phyloP scores from a whole-genome alignment of 2,113 vertebrate species.

The Ramphastos sulfuratus region DNA sequence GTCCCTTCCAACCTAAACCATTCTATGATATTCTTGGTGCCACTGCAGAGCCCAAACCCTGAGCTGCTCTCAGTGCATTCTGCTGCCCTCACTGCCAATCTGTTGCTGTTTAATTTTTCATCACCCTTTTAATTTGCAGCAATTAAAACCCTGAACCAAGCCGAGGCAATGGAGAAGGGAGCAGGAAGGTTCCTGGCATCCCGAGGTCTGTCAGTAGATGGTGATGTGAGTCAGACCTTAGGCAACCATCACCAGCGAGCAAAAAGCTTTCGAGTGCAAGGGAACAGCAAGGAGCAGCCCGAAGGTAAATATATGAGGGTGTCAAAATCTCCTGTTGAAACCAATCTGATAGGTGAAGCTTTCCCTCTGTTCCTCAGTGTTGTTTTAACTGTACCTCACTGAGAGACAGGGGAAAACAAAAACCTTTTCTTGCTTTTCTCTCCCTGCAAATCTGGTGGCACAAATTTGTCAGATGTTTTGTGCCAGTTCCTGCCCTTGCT shows the following conservation, averaged over 20 bases:
- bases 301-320: rapidly evolving
- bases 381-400: not conserved
- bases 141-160: not conserved
- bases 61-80: rapidly evolving
- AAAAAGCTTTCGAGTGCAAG: rapidly evolving
- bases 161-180: not conserved
- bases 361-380: not conserved
- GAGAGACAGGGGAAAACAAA: not conserved
- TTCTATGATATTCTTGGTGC: not conserved
- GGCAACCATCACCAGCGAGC: not conserved
- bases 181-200: rapidly evolving
- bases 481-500: not conserved
- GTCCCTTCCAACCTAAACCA: too few relatives aligned
- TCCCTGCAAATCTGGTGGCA: not conserved
- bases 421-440: not conserved
- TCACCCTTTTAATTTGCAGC: not conserved
- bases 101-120: not conserved
- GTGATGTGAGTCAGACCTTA: not conserved
- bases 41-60: not conserved
- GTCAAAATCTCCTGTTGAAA: not conserved
- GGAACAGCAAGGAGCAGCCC: not conserved
- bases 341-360: rapidly evolving
- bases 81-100: not conserved
- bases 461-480: not conserved
- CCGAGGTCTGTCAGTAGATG: slow-evolving; percentile 20